Conservation (phyloP, 2,888 invertebrate genomes). For the Synergus laeviventris region DNA sequence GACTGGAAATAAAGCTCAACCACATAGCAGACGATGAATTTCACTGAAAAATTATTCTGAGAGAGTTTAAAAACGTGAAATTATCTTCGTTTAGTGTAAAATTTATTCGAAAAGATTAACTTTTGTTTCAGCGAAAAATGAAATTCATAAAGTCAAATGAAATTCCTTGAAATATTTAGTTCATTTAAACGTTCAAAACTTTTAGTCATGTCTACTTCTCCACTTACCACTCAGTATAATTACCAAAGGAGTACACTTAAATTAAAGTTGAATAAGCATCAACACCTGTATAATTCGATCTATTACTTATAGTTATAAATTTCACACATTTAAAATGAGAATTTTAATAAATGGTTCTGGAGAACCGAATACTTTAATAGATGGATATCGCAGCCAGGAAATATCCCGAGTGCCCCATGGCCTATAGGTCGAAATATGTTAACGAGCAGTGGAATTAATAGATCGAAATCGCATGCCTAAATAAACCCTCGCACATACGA, state of each 20-base stretch:
- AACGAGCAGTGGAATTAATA: slow-evolving; percentile 65
- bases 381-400: slow-evolving; percentile 39
- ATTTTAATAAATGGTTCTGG: neutral
- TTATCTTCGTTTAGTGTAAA: too few species aligned
- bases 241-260: neutral
- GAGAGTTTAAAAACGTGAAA: too few species aligned
- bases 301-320: neutral
- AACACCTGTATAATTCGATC: neutral
- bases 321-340: neutral
- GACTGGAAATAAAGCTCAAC: too few species aligned
- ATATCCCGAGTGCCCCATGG: slow-evolving; percentile 39
- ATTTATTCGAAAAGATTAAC: too few species aligned
- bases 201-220: too few species aligned
- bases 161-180: too few species aligned
- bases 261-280: neutral
- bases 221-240: too few species aligned
- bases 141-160: too few species aligned
- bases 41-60: too few species aligned
- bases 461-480: slow-evolving; percentile 60
- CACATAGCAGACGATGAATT: too few species aligned
- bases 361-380: neutral
- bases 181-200: too few species aligned
- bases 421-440: slow-evolving; percentile 61
- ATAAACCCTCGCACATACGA: slow-evolving; percentile 50
- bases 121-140: too few species aligned